A percentile compares a stretch with the other conserved stretches of the same genome.
These are phyloP conservation scores for Syngnathus acus DNA, from an alignment of 2,797 vertebrate genomes.

Conservation along the genomic window DNA sequence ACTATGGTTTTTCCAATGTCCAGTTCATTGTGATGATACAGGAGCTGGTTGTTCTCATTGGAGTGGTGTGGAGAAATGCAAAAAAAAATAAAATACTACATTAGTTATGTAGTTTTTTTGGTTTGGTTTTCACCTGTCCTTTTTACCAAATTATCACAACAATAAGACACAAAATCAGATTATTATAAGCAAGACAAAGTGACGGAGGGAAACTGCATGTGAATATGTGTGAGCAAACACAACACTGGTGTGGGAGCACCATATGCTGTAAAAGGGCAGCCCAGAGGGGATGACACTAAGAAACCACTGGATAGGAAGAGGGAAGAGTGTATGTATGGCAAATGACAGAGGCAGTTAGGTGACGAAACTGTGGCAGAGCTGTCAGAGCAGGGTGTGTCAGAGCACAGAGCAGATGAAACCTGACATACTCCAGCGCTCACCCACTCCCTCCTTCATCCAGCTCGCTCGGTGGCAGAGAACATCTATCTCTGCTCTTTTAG, in stretches of 20 bases:
- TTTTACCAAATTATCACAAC: not conserved
- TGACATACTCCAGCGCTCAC: not conserved
- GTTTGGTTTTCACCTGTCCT: too few species aligned
- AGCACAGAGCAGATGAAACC: not conserved
- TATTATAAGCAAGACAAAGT: not conserved
- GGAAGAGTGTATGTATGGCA: not conserved
- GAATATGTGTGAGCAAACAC: not conserved
- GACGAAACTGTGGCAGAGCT: not conserved
- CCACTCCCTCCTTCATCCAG: not conserved
- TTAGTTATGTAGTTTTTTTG: too few species aligned
- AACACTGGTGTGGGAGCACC: not conserved
- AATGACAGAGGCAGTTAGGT: not conserved
- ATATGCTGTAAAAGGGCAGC: not conserved
- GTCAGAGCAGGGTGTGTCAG: not conserved
- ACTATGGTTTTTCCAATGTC: too few species aligned
- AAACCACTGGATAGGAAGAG: not conserved
- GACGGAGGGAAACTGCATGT: not conserved
- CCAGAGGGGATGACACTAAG: not conserved
- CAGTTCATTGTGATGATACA: too few species aligned
- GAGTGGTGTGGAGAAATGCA: too few species aligned
- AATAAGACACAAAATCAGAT: not conserved
- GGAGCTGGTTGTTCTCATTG: too few species aligned
- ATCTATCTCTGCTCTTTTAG: not conserved
- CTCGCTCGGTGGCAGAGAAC: not conserved
- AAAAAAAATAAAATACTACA: too few species aligned